These are phyloP conservation scores for Euglossa dilemma DNA, from an alignment of 1,140 invertebrate genomes.

Conservation along the genomic window DNA sequence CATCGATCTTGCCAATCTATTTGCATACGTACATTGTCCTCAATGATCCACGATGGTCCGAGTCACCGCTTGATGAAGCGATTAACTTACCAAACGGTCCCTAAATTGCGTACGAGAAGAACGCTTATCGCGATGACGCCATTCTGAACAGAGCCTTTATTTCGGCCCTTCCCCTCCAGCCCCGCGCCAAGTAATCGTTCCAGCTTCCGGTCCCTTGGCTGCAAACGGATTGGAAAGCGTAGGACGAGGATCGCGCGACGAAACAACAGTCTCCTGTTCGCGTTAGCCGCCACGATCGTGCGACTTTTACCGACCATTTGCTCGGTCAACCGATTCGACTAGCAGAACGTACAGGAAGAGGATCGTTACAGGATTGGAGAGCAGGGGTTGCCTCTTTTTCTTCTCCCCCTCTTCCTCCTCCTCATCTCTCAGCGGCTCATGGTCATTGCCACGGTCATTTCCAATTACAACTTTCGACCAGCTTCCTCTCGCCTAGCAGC, in stretches of 20 bases:
- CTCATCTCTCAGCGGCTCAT: conserved; percentile 14
- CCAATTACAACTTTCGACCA: conserved; percentile 66
- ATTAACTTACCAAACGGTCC: conserved; percentile 47
- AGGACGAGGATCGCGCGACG: background rate
- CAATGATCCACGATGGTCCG: conserved; percentile 6
- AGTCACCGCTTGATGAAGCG: conserved; percentile 38
- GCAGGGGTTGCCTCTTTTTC: conserved; percentile 10
- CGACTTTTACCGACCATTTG: conserved; percentile 22
- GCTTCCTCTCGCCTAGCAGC: conserved; percentile 55
- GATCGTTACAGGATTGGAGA: conserved; percentile 55
- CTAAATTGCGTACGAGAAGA: conserved; percentile 43
- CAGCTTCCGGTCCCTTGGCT: conserved; percentile 47
- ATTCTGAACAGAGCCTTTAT: background rate
- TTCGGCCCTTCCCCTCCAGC: conserved; percentile 19
- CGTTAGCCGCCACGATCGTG: conserved; percentile 1
- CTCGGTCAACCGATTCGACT: conserved; percentile 31
- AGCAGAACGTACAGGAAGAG: conserved; percentile 57
- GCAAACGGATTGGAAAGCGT: background rate
- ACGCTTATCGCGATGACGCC: background rate
- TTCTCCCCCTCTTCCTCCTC: background rate
- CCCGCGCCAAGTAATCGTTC: conserved; percentile 31
- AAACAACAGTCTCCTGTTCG: background rate
- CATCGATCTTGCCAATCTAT: conserved; percentile 54
- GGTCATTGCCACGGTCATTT: conserved; percentile 66
- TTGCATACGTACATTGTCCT: conserved; percentile 41